Evolutionary conservation across 2,113 vertebrate genomes (phyloP).

Genomic region (Syrrhaptes paradoxus): DNA sequence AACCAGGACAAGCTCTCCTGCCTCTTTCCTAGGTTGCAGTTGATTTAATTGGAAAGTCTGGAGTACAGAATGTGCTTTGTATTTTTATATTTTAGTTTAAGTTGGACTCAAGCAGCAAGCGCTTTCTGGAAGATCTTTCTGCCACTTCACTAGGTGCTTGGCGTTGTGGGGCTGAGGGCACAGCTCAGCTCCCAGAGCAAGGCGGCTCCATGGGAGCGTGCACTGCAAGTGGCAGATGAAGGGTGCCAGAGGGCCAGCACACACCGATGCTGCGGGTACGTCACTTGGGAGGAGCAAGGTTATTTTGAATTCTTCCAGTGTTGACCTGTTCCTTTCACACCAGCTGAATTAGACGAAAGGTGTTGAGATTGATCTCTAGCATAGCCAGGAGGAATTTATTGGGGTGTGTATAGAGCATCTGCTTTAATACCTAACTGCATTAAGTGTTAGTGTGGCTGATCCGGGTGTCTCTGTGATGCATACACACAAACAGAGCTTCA

Average conservation of each 20-base stretch:
- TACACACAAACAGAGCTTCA: neutral
- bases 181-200: neutral
- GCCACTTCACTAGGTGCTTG: neutral
- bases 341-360: neutral
- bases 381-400: neutral
- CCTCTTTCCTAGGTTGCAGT: neutral
- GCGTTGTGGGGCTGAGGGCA: neutral
- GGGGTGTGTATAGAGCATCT: neutral
- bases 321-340: neutral
- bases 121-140: neutral
- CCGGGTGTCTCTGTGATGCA: neutral
- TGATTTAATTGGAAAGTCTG: neutral
- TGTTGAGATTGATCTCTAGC: neutral
- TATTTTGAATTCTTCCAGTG: neutral
- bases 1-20: neutral
- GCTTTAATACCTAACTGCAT: neutral
- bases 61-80: neutral
- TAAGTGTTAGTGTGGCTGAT: neutral
- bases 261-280: accelerated
- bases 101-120: neutral
- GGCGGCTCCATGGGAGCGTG: neutral
- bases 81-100: neutral
- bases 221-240: too few relatives aligned
- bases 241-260: neutral
- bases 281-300: neutral